A percentile compares a stretch with the other conserved stretches of the same genome.
Evolutionary conservation across 2,888 invertebrate species (phyloP).

Genomic region (Gortyna flavago): DNA sequence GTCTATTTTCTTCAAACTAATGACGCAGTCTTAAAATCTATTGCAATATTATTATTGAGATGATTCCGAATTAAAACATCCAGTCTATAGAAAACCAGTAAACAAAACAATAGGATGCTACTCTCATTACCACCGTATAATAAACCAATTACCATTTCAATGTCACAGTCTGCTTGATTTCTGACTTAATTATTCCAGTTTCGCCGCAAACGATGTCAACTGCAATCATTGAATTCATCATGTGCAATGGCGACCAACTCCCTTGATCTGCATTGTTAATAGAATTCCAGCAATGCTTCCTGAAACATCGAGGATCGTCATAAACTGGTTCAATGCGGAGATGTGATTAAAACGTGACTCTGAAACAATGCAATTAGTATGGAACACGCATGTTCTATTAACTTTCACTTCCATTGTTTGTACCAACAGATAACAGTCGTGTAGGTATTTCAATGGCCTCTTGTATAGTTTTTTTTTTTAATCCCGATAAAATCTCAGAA

Average conservation of each 20-base stretch:
- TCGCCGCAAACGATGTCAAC: conserved; percentile 73
- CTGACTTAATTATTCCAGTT: conserved; percentile 73
- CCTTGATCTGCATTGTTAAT: conserved; percentile 53
- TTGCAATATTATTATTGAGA: neutral
- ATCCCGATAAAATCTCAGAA: neutral
- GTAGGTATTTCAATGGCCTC: conserved; percentile 14
- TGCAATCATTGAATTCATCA: conserved; percentile 76
- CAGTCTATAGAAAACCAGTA: conserved; percentile 31
- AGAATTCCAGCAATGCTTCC: conserved; percentile 1
- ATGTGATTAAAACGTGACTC: conserved; percentile 68
- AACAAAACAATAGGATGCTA: conserved; percentile 5
- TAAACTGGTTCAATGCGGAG: conserved; percentile 54
- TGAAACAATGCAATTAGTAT: conserved; percentile 61
- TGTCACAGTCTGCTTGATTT: conserved; percentile 70
- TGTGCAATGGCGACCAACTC: conserved; percentile 60
- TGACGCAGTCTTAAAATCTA: neutral
- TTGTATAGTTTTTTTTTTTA: too few relatives aligned
- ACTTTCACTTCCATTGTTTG: conserved; percentile 33
- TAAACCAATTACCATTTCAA: conserved; percentile 68
- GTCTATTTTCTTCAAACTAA: conserved; percentile 3
- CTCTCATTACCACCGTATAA: conserved; percentile 28
- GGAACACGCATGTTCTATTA: conserved; percentile 46
- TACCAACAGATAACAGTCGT: conserved; percentile 23
- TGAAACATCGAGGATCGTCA: conserved; percentile 31
- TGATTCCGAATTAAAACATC: neutral